Evolutionary conservation across 2,888 invertebrate species (phyloP), one percentile per base, ranked within the genome.

Genomic region (Sesia apiformis): DNA sequence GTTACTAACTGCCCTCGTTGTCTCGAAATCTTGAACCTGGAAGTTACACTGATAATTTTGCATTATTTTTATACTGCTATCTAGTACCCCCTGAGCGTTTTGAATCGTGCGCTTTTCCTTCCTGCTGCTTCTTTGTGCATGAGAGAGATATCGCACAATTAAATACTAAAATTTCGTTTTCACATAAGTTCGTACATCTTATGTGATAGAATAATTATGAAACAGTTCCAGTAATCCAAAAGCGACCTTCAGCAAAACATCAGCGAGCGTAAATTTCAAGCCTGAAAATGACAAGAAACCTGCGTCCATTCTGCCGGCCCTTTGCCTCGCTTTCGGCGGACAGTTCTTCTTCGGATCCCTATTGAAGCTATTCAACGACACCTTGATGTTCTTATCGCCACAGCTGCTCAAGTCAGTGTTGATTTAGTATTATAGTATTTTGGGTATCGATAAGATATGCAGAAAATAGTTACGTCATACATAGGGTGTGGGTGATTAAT

Each of bases 361-460:
- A 53, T 89, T 97, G 60, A 98, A 98, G 81, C 78, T 98, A 0
- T 69, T 94, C 43, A 95, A 96, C 70, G 98, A 98, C 82, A 60
- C 94, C 8, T 80, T 98, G 54, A 95, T 95, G 61, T 99, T 99
- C 82, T 91, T 95, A 49, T 97, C 96, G 65, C 99, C 99, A 0
- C 94, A 96, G 81, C 90, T 99, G 67, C 91, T 98, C 58, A 93
- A 92, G 97, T 97, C 88, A 92, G 78, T 70, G 42, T 49, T 52
- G 3, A 6, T 41, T 3, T 7, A 49, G 6, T 53, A 7, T 46
- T 7, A 23, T 23, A 23, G 23, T 23, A 23, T 23, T n/a, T 23
- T 23, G 23, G 23, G 2, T 23, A 23, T 23, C 23, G 23, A 23
- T 23, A 23, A 23, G 23, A 23, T 23, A 23, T 23, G 23, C 23